phyloP scores from a whole-genome alignment of 2,113 vertebrate species.

The Pteronura brasiliensis region DNA sequence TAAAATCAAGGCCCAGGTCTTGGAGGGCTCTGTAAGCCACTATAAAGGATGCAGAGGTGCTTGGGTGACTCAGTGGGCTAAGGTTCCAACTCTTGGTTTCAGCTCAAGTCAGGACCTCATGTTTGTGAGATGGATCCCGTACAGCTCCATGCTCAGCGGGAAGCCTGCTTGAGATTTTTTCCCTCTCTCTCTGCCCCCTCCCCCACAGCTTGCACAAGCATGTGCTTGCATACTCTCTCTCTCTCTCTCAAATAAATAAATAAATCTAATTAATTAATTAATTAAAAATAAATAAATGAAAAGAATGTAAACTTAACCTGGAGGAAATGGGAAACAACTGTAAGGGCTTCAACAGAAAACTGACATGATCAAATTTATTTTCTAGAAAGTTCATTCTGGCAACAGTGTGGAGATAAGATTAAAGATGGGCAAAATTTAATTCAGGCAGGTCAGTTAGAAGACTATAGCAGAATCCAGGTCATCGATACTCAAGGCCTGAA shows the following conservation, averaged over 20 bases:
- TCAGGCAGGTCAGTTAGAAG: not conserved
- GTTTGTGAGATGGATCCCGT: fast-evolving
- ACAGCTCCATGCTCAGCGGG: not conserved
- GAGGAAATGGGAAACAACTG: not conserved
- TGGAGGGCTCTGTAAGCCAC: not conserved
- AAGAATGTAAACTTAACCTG: not conserved
- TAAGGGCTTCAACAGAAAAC: slow-evolving; percentile 14
- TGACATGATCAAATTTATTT: not conserved
- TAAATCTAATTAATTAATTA: too few relatives aligned
- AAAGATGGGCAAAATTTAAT: not conserved
- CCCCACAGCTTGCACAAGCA: not conserved
- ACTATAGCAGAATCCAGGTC: not conserved
- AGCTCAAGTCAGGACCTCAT: not conserved
- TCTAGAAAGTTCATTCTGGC: not conserved
- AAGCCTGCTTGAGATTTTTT: not conserved
- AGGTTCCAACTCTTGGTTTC: not conserved
- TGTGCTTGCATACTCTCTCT: fast-evolving
- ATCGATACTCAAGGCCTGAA: not conserved
- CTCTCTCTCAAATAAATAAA: not conserved
- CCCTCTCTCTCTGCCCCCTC: not conserved
- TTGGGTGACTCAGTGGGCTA: not conserved
- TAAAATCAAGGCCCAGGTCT: not conserved
- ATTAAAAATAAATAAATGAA: not conserved
- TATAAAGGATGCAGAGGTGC: not conserved
- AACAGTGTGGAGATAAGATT: not conserved